A percentile compares a stretch with the other conserved stretches of the same genome.
Evolutionary conservation across 2,888 invertebrate genomes (phyloP).

Genomic region (Prionchulus punctatus): DNA sequence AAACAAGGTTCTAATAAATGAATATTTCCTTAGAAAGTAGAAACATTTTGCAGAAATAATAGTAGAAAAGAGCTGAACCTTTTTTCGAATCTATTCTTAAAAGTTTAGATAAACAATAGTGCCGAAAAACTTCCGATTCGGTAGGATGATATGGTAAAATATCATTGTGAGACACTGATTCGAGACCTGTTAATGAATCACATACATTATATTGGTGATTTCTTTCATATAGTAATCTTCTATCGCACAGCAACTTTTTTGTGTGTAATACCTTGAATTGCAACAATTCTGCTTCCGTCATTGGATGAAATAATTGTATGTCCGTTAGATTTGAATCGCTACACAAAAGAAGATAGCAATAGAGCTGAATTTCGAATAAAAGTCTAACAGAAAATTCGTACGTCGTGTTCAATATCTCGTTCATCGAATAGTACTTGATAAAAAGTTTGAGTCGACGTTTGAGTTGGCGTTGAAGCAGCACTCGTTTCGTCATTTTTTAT

Average conservation of each 20-base stretch:
- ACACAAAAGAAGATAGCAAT: neutral
- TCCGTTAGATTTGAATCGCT: neutral
- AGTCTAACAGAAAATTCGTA: constrained; percentile 32
- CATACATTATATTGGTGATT: no score
- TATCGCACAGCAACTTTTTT: neutral
- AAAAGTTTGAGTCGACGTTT: constrained; percentile 51
- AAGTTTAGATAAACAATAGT: constrained; percentile 92
- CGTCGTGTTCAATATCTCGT: constrained; percentile 86
- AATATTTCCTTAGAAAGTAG: no score
- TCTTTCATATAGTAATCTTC: no score
- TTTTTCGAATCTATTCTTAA: constrained; percentile 35
- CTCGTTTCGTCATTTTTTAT: neutral
- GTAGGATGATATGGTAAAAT: constrained; percentile 76
- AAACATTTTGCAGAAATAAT: neutral
- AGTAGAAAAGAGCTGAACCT: neutral
- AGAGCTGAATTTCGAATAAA: neutral
- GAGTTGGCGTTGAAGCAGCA: neutral
- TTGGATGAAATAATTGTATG: neutral
- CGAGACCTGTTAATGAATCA: neutral
- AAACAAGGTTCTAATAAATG: neutral
- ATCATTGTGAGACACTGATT: constrained; percentile 82
- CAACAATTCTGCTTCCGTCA: neutral
- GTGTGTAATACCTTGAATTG: neutral
- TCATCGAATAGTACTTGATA: constrained; percentile 96
- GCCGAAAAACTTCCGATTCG: constrained; percentile 61